Evolutionary conservation across 2,113 vertebrate genomes (phyloP).

Genomic region (Cheirogaleus medius): DNA sequence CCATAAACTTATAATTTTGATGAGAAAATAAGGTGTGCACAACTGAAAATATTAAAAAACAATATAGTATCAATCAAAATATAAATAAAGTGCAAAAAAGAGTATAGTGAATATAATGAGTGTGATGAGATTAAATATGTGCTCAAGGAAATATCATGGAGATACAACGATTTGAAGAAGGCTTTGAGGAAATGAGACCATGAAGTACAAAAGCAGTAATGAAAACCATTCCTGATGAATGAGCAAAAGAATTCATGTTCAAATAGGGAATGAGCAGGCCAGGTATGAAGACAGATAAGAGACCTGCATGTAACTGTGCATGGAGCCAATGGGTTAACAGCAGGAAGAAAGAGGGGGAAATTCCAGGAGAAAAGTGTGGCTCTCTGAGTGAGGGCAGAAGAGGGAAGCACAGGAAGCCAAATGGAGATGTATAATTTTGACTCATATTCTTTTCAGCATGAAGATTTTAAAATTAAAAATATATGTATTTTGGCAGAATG

Average conservation of each 20-base stretch:
- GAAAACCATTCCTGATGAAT: neutral
- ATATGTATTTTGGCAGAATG: neutral
- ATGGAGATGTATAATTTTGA: neutral
- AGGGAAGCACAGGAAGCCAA: neutral
- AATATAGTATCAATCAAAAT: neutral
- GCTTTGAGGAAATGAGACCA: neutral
- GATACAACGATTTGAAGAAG: neutral
- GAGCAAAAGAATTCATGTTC: neutral
- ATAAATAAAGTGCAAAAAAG: neutral
- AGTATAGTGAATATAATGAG: neutral
- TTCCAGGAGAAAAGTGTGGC: neutral
- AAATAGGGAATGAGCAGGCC: neutral
- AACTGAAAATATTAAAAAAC: neutral
- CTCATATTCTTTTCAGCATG: neutral
- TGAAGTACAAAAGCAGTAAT: neutral
- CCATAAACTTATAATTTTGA: neutral
- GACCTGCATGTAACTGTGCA: neutral
- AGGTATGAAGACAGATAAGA: neutral
- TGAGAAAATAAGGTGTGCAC: neutral
- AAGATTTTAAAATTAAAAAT: neutral
- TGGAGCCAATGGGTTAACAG: neutral
- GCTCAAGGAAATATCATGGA: neutral
- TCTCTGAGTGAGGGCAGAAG: neutral
- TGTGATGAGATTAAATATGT: neutral
- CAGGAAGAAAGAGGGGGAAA: neutral